Conservation (phyloP, 2,888 invertebrate genomes). For the Caenorhabditis sp. region DNA sequence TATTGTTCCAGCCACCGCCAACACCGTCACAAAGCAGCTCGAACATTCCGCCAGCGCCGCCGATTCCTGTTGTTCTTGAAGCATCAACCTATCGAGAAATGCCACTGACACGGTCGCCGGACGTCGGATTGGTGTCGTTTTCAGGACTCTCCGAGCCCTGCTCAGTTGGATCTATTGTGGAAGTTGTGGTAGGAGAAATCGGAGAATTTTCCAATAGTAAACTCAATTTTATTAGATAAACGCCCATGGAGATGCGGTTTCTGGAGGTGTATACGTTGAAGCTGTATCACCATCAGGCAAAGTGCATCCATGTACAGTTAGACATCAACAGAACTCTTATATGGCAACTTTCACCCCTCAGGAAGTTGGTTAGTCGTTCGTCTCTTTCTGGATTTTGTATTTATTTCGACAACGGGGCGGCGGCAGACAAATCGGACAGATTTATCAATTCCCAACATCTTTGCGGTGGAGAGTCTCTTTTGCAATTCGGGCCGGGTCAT, state of each 20-base stretch:
- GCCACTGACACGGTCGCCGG: constrained; percentile 63
- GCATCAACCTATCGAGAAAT: constrained; percentile 68
- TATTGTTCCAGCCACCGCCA: constrained; percentile 24
- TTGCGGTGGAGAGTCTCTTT: constrained; percentile 43
- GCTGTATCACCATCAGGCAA: constrained; percentile 94
- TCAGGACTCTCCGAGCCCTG: constrained; percentile 95
- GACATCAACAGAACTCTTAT: constrained; percentile 89
- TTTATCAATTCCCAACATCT: constrained; percentile 45
- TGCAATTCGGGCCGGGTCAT: constrained; percentile 54
- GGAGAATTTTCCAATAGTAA: neutral
- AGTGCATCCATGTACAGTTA: constrained; percentile 89
- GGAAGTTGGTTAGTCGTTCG: constrained; percentile 89
- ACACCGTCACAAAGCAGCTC: constrained; percentile 42
- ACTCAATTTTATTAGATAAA: constrained; percentile 85
- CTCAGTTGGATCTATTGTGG: constrained; percentile 94
- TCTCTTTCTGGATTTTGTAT: no score
- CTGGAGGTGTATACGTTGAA: constrained; percentile 92
- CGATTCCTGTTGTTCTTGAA: constrained; percentile 63
- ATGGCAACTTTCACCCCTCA: constrained; percentile 97
- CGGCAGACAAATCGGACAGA: no score
- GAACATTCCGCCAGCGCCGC: constrained; percentile 55
- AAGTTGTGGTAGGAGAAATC: constrained; percentile 88
- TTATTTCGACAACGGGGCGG: no score
- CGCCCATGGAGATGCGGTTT: constrained; percentile 86
- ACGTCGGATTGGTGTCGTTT: constrained; percentile 80